phyloP scores from a whole-genome alignment of 2,888 invertebrate species.

The Drosophila stalkeri region DNA sequence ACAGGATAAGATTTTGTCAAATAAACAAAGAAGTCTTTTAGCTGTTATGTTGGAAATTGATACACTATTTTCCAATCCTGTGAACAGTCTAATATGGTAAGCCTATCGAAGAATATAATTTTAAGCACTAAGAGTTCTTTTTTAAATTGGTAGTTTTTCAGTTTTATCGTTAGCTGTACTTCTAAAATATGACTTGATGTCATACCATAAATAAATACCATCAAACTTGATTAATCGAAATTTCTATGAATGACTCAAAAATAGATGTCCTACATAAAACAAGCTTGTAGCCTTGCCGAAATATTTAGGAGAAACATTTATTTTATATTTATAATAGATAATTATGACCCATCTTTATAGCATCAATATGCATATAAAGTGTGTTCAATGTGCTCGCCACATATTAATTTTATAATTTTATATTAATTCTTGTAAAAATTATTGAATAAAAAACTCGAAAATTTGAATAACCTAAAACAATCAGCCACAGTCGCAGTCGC shows the following conservation, averaged over 20 bases:
- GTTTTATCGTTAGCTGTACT: slow-evolving; percentile 11
- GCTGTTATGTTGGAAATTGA: no score
- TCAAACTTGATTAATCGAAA: slow-evolving; percentile 37
- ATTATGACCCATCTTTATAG: slow-evolving; percentile 74
- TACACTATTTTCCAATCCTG: no score
- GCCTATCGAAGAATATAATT: background rate
- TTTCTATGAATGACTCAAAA: slow-evolving; percentile 29
- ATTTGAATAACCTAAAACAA: slow-evolving; percentile 75
- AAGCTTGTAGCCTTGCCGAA: slow-evolving; percentile 68
- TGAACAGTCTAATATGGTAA: background rate
- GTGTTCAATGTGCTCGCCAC: slow-evolving; percentile 62
- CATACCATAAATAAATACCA: slow-evolving; percentile 62
- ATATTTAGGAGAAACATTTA: slow-evolving; percentile 64
- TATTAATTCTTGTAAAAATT: slow-evolving; percentile 80
- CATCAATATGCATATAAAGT: slow-evolving; percentile 57
- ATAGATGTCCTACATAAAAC: slow-evolving; percentile 73
- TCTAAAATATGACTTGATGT: slow-evolving; percentile 41
- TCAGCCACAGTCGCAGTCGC: slow-evolving; percentile 40
- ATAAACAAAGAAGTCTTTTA: no score
- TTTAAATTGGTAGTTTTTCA: background rate
- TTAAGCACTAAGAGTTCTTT: no score
- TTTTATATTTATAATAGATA: slow-evolving; percentile 58
- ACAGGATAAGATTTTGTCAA: no score
- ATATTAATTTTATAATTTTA: slow-evolving; percentile 75
- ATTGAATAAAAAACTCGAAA: slow-evolving; percentile 72